A percentile compares a stretch with the other conserved stretches of the same genome.
Conservation (phyloP, 1,140 invertebrate species). For the Grapholita molesta region DNA sequence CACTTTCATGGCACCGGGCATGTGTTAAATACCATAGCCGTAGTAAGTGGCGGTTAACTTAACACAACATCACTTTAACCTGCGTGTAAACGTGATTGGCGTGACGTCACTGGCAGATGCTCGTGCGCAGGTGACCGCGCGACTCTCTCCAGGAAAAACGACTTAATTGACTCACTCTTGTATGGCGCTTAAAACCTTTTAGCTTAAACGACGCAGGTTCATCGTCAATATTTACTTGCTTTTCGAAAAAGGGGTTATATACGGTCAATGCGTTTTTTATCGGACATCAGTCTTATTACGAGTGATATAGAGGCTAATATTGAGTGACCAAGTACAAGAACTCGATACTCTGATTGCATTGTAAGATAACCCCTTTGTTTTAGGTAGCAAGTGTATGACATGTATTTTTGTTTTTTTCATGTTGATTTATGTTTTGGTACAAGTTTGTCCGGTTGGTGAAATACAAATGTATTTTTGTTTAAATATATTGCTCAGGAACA, state of each 20-base stretch:
- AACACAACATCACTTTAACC: background rate
- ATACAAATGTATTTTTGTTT: background rate
- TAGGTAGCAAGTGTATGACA: slow-evolving; percentile 11
- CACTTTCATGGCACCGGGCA: background rate
- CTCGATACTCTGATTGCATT: background rate
- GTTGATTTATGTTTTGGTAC: background rate
- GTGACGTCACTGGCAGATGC: slow-evolving; percentile 3
- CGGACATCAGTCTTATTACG: background rate
- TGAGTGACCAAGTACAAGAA: background rate
- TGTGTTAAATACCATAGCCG: background rate
- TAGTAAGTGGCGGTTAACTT: background rate
- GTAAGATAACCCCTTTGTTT: background rate
- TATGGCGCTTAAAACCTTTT: background rate
- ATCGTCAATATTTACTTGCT: slow-evolving; percentile 7
- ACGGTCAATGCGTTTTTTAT: background rate
- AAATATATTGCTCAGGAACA: background rate
- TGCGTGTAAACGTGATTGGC: background rate
- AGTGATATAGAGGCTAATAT: background rate
- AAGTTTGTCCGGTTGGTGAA: background rate
- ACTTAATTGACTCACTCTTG: background rate
- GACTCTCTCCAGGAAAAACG: background rate
- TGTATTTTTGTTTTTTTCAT: slow-evolving; percentile 1
- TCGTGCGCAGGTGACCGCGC: background rate
- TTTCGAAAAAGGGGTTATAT: slow-evolving; percentile 6
- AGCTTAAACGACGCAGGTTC: background rate